Base-by-base conservation (phyloP, 2,888 invertebrate species). In the Syritta pipiens region DNA sequence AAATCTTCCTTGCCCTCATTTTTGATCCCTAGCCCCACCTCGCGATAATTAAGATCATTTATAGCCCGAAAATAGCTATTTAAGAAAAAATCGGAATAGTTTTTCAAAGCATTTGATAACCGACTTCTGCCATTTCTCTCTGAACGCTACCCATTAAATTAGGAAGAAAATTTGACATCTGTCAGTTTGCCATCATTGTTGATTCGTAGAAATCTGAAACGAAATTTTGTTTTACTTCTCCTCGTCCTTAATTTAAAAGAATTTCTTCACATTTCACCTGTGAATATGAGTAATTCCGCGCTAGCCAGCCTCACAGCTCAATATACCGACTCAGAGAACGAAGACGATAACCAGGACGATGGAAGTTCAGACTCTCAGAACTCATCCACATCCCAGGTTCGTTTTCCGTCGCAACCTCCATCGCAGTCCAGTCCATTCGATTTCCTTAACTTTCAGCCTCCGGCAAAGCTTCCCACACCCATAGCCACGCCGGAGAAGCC, bases 251-350 rank as follows among this genome's bases (percentile, higher is more conserved):
- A n/a, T n/a, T n/a, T n/a, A n/a, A n/a, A n/a, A n/a, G n/a, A n/a
- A n/a, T n/a, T n/a, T n/a, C n/a, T n/a, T n/a, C n/a, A n/a, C n/a
- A n/a, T n/a, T n/a, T n/a, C n/a, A n/a, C n/a, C n/a, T 9, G n/a
- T 5, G 4, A 35, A 55, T 48, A 86, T 85, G 85, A 86, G 83
- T 53, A 85, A 86, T 46, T 88, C 89, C 0, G 96, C 96, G 32
- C 90, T 96, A 86, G 95, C 95, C 67, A 95, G 95, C 53, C 90
- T 97, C 83, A 96, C 96, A 53, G 96, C 95, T 22, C 95, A 95
- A 40, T 97, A 97, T 88, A 96, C 96, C 0, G 96, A 97, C 88
- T 96, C 96, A 0, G 97, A 97, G 89, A 95, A 94, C 55, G 96
- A 96, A 88, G 96, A 95, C 83, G 94, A 93, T 14, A 90, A 91